Evolutionary conservation across 2,888 invertebrate genomes (phyloP), one percentile per base, ranked within the genome.

Genomic region (Neoitamus cyanurus): DNA sequence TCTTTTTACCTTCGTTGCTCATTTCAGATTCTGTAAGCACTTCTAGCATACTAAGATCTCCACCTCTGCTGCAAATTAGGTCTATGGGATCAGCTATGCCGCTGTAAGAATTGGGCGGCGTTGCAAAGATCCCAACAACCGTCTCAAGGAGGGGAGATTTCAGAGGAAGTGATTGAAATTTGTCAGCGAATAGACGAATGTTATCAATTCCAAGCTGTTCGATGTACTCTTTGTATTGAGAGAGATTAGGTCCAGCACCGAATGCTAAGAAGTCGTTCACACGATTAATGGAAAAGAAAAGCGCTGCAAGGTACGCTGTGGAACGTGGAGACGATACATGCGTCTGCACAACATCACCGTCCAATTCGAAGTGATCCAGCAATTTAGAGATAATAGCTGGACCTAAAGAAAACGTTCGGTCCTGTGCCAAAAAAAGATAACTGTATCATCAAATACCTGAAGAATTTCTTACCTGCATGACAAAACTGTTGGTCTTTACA

Each of bases 61-160:
- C 96, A 1, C 95, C 96, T 37, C 96, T 93, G 5, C 94, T 95
- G 87, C 95, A 95, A n/a, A 95, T 96, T 88, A 96, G 91, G 88
- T 96, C 96, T 3, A 96, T 96, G 0, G 96, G 95, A 89, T 96
- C 96, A 0, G 93, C 93, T 30, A 96, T 94, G 0, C 96, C 95
- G 0, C 96, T 95, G 88, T 95, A 96, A 0, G 96, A 96, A 89
- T 96, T 96, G 0, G 96, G 95, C 0, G 97, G 96, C 0, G 95
- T 95, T 0, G 96, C 96, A 87, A 94, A 92, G 1, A 95, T 92
- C 0, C 94, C 93, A 0, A 94, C 94, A 0, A 94, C 94, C 70
- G 93, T 92, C 85, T 94, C 93, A 87, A 94, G 91, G 48, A 93
- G 92, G 58, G 91, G 89, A 0, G 93, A 92, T 86, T 93, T 92